Evolutionary conservation across 2,888 invertebrate species (phyloP).

Genomic region (Athetis lepigone): DNA sequence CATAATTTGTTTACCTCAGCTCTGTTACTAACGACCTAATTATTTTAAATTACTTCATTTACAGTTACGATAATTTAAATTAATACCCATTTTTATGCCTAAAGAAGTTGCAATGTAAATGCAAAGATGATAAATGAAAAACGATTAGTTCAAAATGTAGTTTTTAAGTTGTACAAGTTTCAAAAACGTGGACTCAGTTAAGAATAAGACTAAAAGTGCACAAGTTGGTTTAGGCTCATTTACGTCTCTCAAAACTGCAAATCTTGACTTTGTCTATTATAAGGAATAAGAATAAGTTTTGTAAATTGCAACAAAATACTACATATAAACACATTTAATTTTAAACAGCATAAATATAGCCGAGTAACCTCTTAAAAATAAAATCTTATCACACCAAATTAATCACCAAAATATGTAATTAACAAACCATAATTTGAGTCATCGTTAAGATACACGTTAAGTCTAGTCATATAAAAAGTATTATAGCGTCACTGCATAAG

Average conservation of each 20-base stretch:
- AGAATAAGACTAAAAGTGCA: conserved; percentile 2
- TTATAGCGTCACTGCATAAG: conserved; percentile 23
- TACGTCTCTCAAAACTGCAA: neutral
- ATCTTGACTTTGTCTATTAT: neutral
- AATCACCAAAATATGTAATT: conserved; percentile 20
- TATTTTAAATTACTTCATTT: conserved; percentile 37
- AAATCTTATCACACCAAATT: conserved; percentile 7
- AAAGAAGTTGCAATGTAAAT: neutral
- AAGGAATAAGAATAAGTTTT: neutral
- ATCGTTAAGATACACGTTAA: conserved; percentile 15
- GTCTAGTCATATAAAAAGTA: conserved; percentile 35
- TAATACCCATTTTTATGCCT: neutral
- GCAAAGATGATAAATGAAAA: neutral
- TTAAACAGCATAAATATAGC: neutral
- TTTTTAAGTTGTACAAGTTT: neutral
- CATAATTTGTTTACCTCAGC: conserved; percentile 71
- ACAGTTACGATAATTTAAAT: conserved; percentile 15
- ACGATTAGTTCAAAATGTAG: conserved; percentile 7
- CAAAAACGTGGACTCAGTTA: neutral
- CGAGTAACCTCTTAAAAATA: neutral
- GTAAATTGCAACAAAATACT: neutral
- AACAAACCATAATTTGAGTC: conserved; percentile 27
- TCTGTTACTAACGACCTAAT: conserved; percentile 31
- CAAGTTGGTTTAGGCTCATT: neutral
- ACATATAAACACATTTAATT: neutral